phyloP scores from a whole-genome alignment of 2,113 vertebrate genomes.

The Saccopteryx bilineata region DNA sequence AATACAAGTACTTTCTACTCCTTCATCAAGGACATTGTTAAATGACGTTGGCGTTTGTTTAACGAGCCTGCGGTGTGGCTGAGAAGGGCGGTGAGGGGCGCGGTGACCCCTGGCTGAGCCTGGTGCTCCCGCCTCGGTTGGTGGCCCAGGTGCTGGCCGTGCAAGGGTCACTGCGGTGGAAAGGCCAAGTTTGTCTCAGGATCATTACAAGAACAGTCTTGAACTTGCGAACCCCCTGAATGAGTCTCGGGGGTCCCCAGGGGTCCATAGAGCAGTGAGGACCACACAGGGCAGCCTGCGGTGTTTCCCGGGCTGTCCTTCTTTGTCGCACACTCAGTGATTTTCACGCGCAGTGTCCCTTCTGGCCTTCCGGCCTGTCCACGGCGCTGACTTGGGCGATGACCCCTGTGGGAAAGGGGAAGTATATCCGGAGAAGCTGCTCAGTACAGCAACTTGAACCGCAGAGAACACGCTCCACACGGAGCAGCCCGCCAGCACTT shows the following conservation, averaged over 20 bases:
- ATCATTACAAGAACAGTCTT: background rate
- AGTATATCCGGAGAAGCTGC: background rate
- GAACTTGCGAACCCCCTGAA: background rate
- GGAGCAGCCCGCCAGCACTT: too few species aligned
- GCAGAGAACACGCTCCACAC: too few species aligned
- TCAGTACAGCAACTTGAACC: background rate
- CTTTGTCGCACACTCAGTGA: too few species aligned
- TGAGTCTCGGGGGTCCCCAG: background rate
- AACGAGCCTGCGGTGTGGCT: background rate
- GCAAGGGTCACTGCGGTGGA: rapidly evolving
- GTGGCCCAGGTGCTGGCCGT: too few species aligned
- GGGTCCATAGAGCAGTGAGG: background rate
- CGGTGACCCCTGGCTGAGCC: background rate
- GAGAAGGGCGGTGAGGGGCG: too few species aligned
- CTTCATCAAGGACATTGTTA: background rate
- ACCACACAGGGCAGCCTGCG: background rate
- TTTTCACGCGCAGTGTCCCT: too few species aligned
- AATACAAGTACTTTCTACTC: background rate
- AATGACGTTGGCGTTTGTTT: background rate
- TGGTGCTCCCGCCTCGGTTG: background rate
- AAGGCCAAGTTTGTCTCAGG: background rate
- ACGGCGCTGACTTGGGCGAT: too few species aligned
- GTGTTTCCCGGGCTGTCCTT: too few species aligned
- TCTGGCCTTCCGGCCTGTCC: too few species aligned
- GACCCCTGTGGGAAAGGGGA: too few species aligned